Evolutionary conservation across 2,797 vertebrate species (phyloP).

Genomic region (Gymnopithys bicolor): DNA sequence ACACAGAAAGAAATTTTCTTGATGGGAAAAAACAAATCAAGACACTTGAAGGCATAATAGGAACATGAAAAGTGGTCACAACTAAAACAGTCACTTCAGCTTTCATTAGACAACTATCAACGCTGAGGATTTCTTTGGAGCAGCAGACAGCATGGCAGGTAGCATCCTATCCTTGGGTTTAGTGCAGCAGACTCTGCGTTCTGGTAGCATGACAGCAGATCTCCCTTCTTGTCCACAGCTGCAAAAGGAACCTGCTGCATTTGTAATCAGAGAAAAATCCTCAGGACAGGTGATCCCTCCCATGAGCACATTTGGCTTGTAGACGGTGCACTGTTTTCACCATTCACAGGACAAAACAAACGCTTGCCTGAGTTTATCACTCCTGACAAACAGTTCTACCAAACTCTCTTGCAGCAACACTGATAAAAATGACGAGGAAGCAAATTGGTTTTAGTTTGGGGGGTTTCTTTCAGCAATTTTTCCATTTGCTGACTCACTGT

Average conservation of each 20-base stretch:
- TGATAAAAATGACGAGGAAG: neutral
- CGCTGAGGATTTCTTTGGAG: neutral
- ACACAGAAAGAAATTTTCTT: neutral
- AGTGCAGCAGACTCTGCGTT: neutral
- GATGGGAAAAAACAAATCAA: neutral
- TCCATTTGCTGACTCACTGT: neutral
- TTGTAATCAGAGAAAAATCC: neutral
- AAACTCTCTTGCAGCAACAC: neutral
- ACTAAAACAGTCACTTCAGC: neutral
- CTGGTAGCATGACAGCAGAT: neutral
- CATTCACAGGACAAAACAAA: neutral
- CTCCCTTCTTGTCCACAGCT: neutral
- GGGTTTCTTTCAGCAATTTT: neutral
- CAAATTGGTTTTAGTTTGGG: neutral
- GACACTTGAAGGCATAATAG: neutral
- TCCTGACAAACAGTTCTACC: neutral
- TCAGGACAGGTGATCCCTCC: neutral
- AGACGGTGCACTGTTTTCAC: neutral
- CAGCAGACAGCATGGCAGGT: neutral
- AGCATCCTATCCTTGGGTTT: neutral
- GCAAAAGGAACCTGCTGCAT: neutral
- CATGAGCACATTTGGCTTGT: accelerated
- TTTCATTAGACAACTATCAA: accelerated
- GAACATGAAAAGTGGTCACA: neutral
- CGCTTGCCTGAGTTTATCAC: neutral